Evolutionary conservation across 2,888 invertebrate genomes (phyloP).

Genomic region (Sialis fuliginosa): DNA sequence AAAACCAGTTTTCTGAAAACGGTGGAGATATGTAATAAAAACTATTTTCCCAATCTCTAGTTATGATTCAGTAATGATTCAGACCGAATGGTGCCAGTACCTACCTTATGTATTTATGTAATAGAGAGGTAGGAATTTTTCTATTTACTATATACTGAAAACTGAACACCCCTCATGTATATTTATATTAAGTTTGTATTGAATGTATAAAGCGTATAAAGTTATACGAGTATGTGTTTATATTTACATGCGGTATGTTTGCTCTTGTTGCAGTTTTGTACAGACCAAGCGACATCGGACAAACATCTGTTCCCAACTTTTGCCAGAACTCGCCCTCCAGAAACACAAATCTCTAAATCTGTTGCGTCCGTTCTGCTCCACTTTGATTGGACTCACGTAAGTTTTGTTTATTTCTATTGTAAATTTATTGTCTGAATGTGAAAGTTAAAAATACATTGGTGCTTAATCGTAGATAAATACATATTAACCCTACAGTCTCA

Average conservation of each 20-base stretch:
- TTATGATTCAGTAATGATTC: too few species aligned
- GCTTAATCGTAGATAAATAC: too few species aligned
- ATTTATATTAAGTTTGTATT: not conserved
- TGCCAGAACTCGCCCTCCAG: constrained; percentile 79
- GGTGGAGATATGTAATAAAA: too few species aligned
- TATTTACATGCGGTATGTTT: not conserved
- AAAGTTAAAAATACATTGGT: too few species aligned
- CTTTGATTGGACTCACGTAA: constrained; percentile 82
- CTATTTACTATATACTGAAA: too few species aligned
- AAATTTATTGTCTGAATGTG: not conserved
- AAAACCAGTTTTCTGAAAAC: too few species aligned
- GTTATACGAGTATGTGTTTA: not conserved
- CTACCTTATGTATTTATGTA: too few species aligned
- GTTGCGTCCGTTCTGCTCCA: constrained; percentile 69
- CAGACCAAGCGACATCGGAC: constrained; percentile 76
- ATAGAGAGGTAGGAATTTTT: too few species aligned
- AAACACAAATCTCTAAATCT: constrained; percentile 84
- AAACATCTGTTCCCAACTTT: constrained; percentile 80
- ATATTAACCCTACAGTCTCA: too few species aligned
- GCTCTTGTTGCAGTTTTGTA: constrained; percentile 58
- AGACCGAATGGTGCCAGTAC: too few species aligned
- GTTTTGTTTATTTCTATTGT: constrained; percentile 10
- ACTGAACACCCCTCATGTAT: not conserved
- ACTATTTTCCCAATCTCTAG: too few species aligned
- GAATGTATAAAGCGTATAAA: not conserved